Conservation (phyloP, 2,888 invertebrate genomes). For the Luperina testacea region DNA sequence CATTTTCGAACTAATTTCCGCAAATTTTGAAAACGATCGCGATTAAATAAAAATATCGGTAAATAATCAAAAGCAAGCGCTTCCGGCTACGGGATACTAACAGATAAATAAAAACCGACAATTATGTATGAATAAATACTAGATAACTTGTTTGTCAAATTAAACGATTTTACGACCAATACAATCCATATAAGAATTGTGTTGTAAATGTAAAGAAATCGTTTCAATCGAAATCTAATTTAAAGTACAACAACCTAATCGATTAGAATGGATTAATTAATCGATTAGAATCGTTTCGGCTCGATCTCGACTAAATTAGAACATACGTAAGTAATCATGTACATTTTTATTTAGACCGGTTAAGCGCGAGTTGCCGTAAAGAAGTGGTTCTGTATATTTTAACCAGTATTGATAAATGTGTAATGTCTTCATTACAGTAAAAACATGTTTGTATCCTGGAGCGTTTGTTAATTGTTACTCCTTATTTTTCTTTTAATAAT, state of each 20-base stretch:
- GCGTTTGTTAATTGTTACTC: conserved; percentile 47
- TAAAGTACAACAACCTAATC: conserved; percentile 75
- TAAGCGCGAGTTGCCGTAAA: conserved; percentile 43
- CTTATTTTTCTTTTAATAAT: conserved; percentile 30
- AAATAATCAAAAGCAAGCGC: conserved; percentile 49
- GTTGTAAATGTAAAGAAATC: conserved; percentile 70
- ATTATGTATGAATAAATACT: conserved; percentile 48
- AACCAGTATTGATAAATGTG: conserved; percentile 49
- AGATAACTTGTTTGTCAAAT: conserved; percentile 63
- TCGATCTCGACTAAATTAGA: conserved; percentile 77
- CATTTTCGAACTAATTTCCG: conserved; percentile 49
- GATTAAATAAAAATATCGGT: conserved; percentile 42
- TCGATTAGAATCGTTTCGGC: conserved; percentile 75
- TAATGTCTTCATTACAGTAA: conserved; percentile 61
- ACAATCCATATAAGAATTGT: conserved; percentile 61
- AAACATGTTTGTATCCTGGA: conserved; percentile 44
- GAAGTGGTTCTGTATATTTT: conserved; percentile 65
- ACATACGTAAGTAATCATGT: conserved; percentile 73
- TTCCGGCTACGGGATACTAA: conserved; percentile 45
- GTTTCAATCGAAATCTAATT: conserved; percentile 76
- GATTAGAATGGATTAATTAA: conserved; percentile 74
- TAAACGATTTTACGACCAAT: conserved; percentile 54
- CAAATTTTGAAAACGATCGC: conserved; percentile 51
- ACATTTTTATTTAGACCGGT: conserved; percentile 65
- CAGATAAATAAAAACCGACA: conserved; percentile 40